Evolutionary conservation across 2,888 invertebrate genomes (phyloP), one percentile per base, ranked within the genome.

Genomic region (Pogonocherus hispidulus): DNA sequence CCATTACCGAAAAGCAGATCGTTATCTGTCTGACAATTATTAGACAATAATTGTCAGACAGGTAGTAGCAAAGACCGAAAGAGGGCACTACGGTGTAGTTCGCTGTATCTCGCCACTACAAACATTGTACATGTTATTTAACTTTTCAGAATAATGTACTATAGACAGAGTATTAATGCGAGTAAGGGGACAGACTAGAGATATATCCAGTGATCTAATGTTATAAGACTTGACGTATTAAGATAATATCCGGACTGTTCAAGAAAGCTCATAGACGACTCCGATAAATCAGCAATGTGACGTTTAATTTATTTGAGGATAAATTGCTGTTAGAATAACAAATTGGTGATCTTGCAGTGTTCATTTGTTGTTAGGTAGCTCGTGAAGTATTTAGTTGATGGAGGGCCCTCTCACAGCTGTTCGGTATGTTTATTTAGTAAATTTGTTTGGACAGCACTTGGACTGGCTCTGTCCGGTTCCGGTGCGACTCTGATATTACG

Each of bases 401-500:
- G 70, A 72, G 63, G 65, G 64, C 66, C 65, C 68, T 69, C 66
- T 68, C 68, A n/a, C 63, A 72, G 64, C 71, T 70, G 66, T 73
- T 70, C 66, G 72, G 74, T 72, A 71, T 79, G 80, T 81, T 81
- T 80, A 78, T 79, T 80, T 76, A 79, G 79, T 76, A 80, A 80
- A 80, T 81, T 80, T 80, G 80, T 80, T 81, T 80, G 79, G 77
- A 78, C 78, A 79, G 79, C 76, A 77, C 78, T 80, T 78, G 80
- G 76, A 78, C 77, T 78, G 76, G 77, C 78, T 80, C 79, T 81
- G 80, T 80, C 80, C 80, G 78, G 78, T 79, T 79, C 78, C 79
- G 80, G 74, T 76, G 69, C 69, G 71, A 74, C 73, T 70, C 71
- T 64, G 74, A 74, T 78, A 78, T 79, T 79, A 78, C 77, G 76